Evolutionary conservation across 2,797 vertebrate species (phyloP).

Genomic region (Petrocephalus schoutedeni): DNA sequence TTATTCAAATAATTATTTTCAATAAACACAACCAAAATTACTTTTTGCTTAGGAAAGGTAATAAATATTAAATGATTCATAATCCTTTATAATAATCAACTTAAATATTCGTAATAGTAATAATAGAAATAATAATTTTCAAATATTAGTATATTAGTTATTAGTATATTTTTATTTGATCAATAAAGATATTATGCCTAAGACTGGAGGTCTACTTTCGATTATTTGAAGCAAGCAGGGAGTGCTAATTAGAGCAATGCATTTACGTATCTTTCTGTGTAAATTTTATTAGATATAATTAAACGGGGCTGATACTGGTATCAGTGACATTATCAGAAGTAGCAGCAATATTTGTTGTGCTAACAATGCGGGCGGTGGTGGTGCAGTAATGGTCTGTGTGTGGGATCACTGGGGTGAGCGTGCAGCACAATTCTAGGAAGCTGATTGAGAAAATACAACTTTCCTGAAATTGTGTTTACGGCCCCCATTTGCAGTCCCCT

Average conservation of each 20-base stretch:
- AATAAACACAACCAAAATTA: neutral
- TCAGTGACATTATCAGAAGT: constrained; percentile 41
- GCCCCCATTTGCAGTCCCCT: constrained; percentile 12
- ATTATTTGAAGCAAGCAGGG: neutral
- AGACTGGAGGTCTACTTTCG: neutral
- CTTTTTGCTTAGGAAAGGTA: neutral
- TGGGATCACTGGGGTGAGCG: constrained; percentile 51
- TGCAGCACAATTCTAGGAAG: constrained; percentile 61
- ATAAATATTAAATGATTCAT: neutral
- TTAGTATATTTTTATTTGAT: neutral
- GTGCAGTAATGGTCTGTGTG: constrained; percentile 34
- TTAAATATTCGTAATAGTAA: neutral
- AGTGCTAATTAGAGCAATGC: neutral
- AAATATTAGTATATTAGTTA: neutral
- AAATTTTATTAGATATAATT: neutral
- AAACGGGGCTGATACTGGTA: constrained; percentile 21
- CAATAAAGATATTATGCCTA: neutral
- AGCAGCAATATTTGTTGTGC: constrained; percentile 54
- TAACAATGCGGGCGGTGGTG: constrained; percentile 37
- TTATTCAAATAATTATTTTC: neutral
- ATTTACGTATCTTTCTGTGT: neutral
- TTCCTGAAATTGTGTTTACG: constrained; percentile 61
- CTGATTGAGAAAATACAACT: constrained; percentile 65
- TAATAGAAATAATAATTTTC: neutral
- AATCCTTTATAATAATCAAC: neutral